These are phyloP conservation scores for Euura lappo DNA, from an alignment of 1,140 invertebrate species.

Conservation along the genomic window DNA sequence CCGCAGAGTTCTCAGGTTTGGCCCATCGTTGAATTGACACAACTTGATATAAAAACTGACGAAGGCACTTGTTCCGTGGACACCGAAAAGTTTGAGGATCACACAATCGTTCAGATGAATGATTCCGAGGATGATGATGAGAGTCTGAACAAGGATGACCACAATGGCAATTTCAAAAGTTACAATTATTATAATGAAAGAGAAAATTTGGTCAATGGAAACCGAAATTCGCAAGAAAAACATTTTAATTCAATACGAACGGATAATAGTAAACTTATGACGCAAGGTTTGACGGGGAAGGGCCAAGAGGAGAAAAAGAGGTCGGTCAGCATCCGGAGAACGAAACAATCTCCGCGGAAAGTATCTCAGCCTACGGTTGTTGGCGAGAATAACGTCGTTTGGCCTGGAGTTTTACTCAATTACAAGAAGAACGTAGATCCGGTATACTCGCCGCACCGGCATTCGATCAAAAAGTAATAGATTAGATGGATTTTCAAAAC, in stretches of 20 bases:
- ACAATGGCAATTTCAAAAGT: neutral
- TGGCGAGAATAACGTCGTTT: constrained; percentile 34
- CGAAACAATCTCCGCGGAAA: constrained; percentile 16
- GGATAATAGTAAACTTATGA: too few relatives aligned
- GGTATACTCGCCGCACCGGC: constrained; percentile 22
- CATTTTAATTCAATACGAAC: too few relatives aligned
- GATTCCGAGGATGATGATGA: neutral
- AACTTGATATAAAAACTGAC: constrained; percentile 26
- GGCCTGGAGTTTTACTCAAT: constrained; percentile 35
- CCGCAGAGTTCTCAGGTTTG: constrained; percentile 16
- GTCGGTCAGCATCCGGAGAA: constrained; percentile 18
- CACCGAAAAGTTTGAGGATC: neutral
- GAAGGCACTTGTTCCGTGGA: neutral
- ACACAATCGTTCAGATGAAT: too few relatives aligned
- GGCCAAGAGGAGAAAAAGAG: constrained; percentile 15
- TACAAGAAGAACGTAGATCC: constrained; percentile 31
- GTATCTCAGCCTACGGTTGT: constrained; percentile 15
- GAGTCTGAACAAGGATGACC: neutral
- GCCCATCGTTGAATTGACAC: constrained; percentile 33
- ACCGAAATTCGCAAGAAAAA: too few relatives aligned
- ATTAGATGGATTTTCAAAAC: too few relatives aligned
- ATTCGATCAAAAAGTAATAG: constrained; percentile 12
- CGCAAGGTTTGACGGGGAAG: too few relatives aligned
- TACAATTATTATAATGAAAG: neutral
- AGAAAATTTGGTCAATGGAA: neutral